Evolutionary conservation across 2,888 invertebrate species (phyloP), one percentile per base, ranked within the genome.

Genomic region (Rugalucina vietnamica): DNA sequence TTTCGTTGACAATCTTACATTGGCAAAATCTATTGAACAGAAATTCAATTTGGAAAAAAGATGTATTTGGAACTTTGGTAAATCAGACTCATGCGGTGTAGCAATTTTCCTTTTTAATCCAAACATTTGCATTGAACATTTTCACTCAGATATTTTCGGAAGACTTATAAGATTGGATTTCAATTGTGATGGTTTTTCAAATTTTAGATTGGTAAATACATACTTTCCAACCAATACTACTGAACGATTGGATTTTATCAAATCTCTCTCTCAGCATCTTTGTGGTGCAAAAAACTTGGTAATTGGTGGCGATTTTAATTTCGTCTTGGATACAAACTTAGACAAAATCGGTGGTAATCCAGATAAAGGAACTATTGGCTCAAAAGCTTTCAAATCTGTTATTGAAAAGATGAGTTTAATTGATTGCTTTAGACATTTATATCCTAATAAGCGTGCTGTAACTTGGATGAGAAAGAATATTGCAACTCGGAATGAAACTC

Each of bases 211-310:
- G 5, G 21, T 65, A 18, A 77, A 76, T 65, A 29, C 73, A 3
- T 81, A 81, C 69, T 81, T 81, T 3, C 81, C 78, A 3, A 78
- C 43, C 37, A 39, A n/a, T 21, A 49, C 71, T 14, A 37, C 21
- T 1, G 81, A 85, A 12, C 76, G 85, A 50, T 70, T 60, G 21
- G 76, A 43, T n/a, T 84, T 76, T 76, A 81, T 85, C 70, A 39
- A 71, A n/a, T 21, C 34, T 29, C 12, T 85, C 0, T n/a, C 18
- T n/a, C 54, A 34, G 34, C 37, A 82, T 57, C 76, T 83, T 39
- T 72, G 72, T 12, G 76, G 76, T 18, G 70, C 75, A 34, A 36
- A 65, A 18, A 29, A 72, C 34, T 86, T 34, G 57, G 21, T 79
- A 73, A n/a, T 83, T 21, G 83, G 86, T 24, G 83, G 83, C 21